Evolutionary conservation across 2,113 vertebrate species (phyloP).

Genomic region (Gallinago jamesoni): DNA sequence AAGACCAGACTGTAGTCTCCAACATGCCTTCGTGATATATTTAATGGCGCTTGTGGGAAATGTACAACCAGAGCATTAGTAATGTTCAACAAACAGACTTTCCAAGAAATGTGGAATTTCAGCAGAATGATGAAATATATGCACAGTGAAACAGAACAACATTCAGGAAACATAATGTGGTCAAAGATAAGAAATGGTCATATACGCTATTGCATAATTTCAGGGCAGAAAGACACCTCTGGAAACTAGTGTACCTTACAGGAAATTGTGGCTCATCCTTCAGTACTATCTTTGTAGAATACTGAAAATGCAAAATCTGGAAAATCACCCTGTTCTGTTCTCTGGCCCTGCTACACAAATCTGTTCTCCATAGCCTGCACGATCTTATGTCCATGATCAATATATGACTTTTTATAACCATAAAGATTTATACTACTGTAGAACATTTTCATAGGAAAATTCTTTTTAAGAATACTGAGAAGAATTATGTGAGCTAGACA

Average conservation of each 20-base stretch:
- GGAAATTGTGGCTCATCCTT: background rate
- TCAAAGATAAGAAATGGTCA: background rate
- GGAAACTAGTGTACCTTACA: background rate
- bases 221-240: background rate
- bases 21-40: background rate
- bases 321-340: background rate
- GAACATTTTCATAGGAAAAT: constrained; percentile 27
- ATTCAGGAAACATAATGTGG: background rate
- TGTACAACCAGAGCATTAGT: background rate
- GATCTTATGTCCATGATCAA: background rate
- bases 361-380: background rate
- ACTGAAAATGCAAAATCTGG: background rate
- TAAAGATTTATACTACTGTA: background rate
- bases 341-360: background rate
- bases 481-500: background rate
- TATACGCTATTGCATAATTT: background rate
- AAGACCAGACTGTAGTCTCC: background rate
- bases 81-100: background rate
- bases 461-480: background rate
- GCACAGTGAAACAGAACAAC: background rate
- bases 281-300: background rate
- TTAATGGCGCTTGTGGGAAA: background rate
- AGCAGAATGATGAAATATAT: background rate
- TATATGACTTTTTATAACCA: background rate
- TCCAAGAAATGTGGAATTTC: background rate